Conservation (phyloP, 2,888 invertebrate species). For the Smittia aterrima region DNA sequence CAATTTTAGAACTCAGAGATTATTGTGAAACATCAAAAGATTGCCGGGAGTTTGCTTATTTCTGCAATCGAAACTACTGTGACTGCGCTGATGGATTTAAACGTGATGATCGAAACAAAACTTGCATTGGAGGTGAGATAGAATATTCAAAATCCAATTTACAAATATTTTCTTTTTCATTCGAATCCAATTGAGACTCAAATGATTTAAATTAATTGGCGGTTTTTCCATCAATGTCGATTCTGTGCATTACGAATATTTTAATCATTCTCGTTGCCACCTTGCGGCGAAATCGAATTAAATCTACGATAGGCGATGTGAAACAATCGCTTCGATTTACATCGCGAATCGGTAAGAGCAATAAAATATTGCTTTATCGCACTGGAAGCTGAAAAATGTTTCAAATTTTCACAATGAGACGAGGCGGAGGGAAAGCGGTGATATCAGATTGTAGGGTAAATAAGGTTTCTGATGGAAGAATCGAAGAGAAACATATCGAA, state of each 20-base stretch:
- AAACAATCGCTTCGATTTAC: no score
- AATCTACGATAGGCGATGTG: no score
- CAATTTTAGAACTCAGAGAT: conserved; percentile 43
- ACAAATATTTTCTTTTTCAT: neutral
- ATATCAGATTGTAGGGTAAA: no score
- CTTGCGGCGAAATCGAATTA: no score
- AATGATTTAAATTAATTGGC: neutral
- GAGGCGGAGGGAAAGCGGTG: no score
- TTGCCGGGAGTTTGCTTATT: conserved; percentile 45
- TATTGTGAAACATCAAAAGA: conserved; percentile 43
- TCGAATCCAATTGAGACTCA: neutral
- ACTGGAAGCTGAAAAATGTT: no score
- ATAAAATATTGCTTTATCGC: no score
- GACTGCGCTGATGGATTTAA: conserved; percentile 44
- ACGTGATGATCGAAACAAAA: conserved; percentile 43
- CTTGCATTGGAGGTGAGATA: conserved; percentile 44
- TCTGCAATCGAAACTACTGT: conserved; percentile 43
- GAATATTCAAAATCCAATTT: neutral
- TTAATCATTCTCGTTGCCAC: no score
- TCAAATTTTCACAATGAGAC: neutral
- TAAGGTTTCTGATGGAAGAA: neutral
- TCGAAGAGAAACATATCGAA: neutral
- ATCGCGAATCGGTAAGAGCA: no score
- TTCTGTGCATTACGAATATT: no score
- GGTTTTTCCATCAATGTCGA: no score